These are phyloP conservation scores for Amphiduros pacificus DNA, from an alignment of 2,888 invertebrate species.

Conservation along the genomic window DNA sequence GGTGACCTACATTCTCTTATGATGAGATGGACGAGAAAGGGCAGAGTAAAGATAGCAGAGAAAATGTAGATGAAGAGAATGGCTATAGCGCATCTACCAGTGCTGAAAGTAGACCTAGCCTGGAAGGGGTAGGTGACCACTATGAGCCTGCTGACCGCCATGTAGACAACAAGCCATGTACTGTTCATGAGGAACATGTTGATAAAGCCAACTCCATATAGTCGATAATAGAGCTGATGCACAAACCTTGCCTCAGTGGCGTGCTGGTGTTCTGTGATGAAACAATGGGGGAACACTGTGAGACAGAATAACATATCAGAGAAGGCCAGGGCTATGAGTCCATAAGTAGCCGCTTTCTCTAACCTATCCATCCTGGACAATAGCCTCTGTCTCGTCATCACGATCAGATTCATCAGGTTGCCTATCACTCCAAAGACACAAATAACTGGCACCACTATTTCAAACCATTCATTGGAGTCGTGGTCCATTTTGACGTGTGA, in stretches of 20 bases:
- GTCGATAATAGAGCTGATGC: slow-evolving; percentile 40
- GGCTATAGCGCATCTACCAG: slow-evolving; percentile 64
- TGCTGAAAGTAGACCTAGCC: slow-evolving; percentile 63
- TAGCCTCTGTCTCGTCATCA: slow-evolving; percentile 68
- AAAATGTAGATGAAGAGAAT: slow-evolving; percentile 69
- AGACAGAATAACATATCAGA: slow-evolving; percentile 68
- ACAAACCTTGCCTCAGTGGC: slow-evolving; percentile 65
- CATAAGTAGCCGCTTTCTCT: slow-evolving; percentile 78
- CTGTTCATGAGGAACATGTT: slow-evolving; percentile 66
- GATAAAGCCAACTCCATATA: slow-evolving; percentile 47
- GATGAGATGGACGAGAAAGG: slow-evolving; percentile 46
- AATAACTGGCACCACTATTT: slow-evolving; percentile 69
- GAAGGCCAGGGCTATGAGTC: slow-evolving; percentile 72
- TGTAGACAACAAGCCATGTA: slow-evolving; percentile 74
- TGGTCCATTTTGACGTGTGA: too few relatives aligned
- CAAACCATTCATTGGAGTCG: slow-evolving; percentile 19
- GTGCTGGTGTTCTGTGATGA: slow-evolving; percentile 39
- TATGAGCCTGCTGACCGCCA: slow-evolving; percentile 75
- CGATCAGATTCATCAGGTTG: slow-evolving; percentile 76
- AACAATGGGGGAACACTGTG: slow-evolving; percentile 65
- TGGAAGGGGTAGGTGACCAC: slow-evolving; percentile 75
- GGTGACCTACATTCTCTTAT: neutral
- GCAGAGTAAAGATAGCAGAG: slow-evolving; percentile 71
- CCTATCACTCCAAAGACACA: slow-evolving; percentile 75
- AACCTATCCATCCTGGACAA: slow-evolving; percentile 66